These are phyloP conservation scores for Eugnorisma glareosa DNA, from an alignment of 2,888 invertebrate species.

Conservation along the genomic window DNA sequence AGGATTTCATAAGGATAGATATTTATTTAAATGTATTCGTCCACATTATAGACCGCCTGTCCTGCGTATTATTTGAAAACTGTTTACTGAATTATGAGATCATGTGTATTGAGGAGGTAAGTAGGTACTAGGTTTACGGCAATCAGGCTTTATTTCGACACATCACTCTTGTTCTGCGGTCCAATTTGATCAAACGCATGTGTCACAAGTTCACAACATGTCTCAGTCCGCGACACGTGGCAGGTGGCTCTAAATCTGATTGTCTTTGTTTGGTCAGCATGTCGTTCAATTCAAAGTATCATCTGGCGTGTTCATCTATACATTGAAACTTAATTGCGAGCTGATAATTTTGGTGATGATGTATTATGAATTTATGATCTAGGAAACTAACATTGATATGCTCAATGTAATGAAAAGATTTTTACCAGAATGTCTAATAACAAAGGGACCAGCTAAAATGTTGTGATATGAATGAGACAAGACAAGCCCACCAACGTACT, in stretches of 20 bases:
- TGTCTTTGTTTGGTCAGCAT: slow-evolving; percentile 23
- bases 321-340: neutral
- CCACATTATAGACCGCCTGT: neutral
- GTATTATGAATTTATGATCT: neutral
- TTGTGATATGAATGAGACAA: neutral
- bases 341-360: neutral
- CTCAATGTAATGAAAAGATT: neutral
- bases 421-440: neutral
- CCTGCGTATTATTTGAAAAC: neutral
- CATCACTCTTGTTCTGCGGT: slow-evolving; percentile 3
- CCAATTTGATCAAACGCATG: slow-evolving; percentile 4
- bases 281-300: slow-evolving; percentile 1
- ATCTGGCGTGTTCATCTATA: neutral
- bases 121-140: neutral
- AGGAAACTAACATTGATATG: no score
- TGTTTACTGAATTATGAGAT: neutral
- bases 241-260: neutral
- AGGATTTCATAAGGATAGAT: slow-evolving; percentile 19
- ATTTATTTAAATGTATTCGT: neutral
- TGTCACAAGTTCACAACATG: no score
- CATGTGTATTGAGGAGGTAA: neutral
- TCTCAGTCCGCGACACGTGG: slow-evolving; percentile 11
- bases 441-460: neutral
- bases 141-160: slow-evolving; percentile 7
- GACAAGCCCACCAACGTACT: neutral